Conservation (phyloP, 1,140 invertebrate species). For the Meloidogyne floridensis region DNA sequence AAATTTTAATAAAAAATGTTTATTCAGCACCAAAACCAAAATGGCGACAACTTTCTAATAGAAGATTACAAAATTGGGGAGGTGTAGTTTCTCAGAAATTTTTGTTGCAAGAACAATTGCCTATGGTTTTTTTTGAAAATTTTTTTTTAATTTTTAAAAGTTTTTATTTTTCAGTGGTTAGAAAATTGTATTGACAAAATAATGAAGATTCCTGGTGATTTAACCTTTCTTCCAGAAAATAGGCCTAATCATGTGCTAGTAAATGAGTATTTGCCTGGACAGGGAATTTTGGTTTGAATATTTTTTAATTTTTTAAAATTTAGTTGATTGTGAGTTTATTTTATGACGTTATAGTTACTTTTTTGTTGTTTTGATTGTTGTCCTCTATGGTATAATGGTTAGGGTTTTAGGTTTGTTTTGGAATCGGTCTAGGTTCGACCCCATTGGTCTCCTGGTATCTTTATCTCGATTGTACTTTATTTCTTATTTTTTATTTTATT, state of each 20-base stretch:
- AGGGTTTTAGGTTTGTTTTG: too few relatives aligned
- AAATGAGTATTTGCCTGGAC: slow-evolving; percentile 89
- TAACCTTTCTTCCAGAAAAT: slow-evolving; percentile 73
- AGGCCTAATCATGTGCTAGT: slow-evolving; percentile 88
- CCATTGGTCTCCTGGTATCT: background rate
- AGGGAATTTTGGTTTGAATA: slow-evolving; percentile 80
- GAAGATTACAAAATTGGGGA: slow-evolving; percentile 93
- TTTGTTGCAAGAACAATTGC: slow-evolving; percentile 52
- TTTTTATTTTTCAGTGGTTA: slow-evolving; percentile 20
- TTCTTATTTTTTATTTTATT: too few relatives aligned
- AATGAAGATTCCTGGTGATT: background rate
- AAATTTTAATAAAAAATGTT: slow-evolving; percentile 69
- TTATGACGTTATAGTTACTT: background rate
- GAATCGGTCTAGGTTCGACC: too few relatives aligned
- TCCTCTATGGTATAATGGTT: too few relatives aligned
- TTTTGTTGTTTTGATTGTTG: background rate
- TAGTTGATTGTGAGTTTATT: slow-evolving; percentile 13
- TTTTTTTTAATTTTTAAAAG: slow-evolving; percentile 9
- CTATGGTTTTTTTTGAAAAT: slow-evolving; percentile 38
- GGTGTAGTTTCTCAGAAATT: slow-evolving; percentile 53
- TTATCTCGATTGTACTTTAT: too few relatives aligned
- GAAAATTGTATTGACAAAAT: slow-evolving; percentile 26
- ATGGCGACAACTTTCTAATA: slow-evolving; percentile 87
- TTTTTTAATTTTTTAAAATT: slow-evolving; percentile 20
- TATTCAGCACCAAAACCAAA: slow-evolving; percentile 81